Evolutionary conservation across 1,140 invertebrate species (phyloP).

Genomic region (Sycophaga agraensis): DNA sequence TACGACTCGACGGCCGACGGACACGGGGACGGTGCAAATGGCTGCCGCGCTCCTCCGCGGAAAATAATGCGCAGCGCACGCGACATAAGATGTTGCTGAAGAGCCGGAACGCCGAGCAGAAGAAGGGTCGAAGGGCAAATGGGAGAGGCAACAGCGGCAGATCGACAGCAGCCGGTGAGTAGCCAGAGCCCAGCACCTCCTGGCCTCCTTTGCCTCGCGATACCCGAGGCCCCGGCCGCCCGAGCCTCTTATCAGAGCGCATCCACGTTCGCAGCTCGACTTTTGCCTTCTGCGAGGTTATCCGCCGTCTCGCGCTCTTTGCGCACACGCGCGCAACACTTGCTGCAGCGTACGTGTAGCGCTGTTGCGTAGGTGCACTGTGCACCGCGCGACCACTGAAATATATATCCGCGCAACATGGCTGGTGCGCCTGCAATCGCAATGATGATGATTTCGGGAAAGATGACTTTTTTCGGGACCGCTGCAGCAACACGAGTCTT

Average conservation of each 20-base stretch:
- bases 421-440: constrained; percentile 14
- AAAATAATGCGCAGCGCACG: constrained; percentile 47
- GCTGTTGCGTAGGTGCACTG: no score
- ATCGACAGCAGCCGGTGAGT: constrained; percentile 51
- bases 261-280: no score
- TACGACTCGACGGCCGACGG: no score
- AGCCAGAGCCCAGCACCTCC: no score
- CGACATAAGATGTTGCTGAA: constrained; percentile 52
- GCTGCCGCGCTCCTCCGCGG: constrained; percentile 41
- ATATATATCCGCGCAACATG: constrained; percentile 34
- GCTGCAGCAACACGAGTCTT: no score
- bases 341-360: no score
- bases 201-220: no score
- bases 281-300: constrained; percentile 32
- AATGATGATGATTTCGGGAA: no score
- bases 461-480: no score
- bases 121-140: constrained; percentile 47
- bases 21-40: constrained; percentile 48
- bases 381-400: constrained; percentile 10
- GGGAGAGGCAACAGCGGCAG: constrained; percentile 36
- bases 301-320: constrained; percentile 1
- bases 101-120: constrained; percentile 40
- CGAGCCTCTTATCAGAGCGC: no score
- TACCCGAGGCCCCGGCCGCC: no score
- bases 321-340: no score